Conservation (phyloP, 2,888 invertebrate species). For the Creontiades dilutus region DNA sequence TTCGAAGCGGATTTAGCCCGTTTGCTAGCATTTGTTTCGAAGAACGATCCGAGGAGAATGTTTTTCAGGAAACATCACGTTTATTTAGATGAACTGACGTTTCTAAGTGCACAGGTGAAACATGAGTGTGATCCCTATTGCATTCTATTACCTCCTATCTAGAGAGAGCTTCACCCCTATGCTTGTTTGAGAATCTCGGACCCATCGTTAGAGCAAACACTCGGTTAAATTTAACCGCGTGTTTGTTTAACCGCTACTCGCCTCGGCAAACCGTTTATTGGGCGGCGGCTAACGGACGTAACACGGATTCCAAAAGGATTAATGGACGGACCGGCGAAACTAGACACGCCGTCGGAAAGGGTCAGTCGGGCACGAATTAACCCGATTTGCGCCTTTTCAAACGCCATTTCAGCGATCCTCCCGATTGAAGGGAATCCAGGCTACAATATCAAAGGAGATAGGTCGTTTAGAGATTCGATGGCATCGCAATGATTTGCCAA, state of each 20-base stretch:
- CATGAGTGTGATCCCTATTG: background rate
- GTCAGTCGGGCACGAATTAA: background rate
- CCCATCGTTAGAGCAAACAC: background rate
- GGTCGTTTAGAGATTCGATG: too few species aligned
- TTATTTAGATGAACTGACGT: background rate
- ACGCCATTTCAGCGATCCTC: background rate
- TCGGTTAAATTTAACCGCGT: constrained; percentile 12
- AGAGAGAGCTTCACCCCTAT: background rate
- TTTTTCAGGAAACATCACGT: too few species aligned
- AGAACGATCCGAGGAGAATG: too few species aligned
- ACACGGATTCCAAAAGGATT: background rate
- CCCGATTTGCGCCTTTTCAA: background rate
- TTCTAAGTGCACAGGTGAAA: background rate
- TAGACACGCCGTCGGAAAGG: background rate
- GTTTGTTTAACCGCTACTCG: background rate
- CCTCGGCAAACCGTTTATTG: too few species aligned
- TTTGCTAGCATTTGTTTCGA: too few species aligned
- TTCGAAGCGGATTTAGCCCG: too few species aligned
- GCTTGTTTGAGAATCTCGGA: constrained; percentile 18
- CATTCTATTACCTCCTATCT: background rate
- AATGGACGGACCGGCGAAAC: background rate
- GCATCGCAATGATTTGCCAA: too few species aligned
- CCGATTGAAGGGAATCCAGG: too few species aligned
- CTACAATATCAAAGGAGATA: too few species aligned
- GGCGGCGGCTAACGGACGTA: background rate